phyloP scores from a whole-genome alignment of 1,140 invertebrate genomes.

The Anastrepha ludens region DNA sequence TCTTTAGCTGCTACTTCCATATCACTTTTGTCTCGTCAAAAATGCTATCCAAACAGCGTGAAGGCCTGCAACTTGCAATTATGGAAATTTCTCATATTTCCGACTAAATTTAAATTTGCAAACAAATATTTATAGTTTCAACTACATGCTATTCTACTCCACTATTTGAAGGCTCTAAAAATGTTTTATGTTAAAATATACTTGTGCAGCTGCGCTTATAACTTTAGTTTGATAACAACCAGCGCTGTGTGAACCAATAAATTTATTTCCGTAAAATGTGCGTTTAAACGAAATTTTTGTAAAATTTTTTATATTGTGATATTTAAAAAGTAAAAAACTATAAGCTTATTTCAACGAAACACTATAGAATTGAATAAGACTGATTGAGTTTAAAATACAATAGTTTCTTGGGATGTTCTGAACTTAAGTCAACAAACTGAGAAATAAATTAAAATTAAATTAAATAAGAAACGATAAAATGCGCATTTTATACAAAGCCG shows the following conservation, averaged over 20 bases:
- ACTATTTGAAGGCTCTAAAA: neutral
- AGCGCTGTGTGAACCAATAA: neutral
- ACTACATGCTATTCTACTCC: neutral
- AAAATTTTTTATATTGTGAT: neutral
- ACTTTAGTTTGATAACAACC: neutral
- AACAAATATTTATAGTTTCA: conserved; percentile 31
- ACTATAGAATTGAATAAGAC: no score
- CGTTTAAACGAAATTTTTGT: neutral
- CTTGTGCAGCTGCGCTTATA: neutral
- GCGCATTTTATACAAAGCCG: neutral
- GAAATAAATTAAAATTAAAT: neutral
- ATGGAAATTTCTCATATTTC: conserved; percentile 27
- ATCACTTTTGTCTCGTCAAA: neutral
- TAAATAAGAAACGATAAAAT: neutral
- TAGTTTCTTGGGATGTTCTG: neutral
- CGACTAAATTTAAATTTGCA: neutral
- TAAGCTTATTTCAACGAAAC: no score
- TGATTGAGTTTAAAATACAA: neutral
- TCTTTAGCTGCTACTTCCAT: no score
- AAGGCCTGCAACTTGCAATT: conserved; percentile 50
- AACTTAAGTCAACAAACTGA: neutral
- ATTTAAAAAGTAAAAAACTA: neutral
- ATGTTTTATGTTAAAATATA: neutral
- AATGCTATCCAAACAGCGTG: conserved; percentile 1
- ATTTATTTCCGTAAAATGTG: neutral